Conservation (phyloP, 2,888 invertebrate species). For the Lasius platythorax region DNA sequence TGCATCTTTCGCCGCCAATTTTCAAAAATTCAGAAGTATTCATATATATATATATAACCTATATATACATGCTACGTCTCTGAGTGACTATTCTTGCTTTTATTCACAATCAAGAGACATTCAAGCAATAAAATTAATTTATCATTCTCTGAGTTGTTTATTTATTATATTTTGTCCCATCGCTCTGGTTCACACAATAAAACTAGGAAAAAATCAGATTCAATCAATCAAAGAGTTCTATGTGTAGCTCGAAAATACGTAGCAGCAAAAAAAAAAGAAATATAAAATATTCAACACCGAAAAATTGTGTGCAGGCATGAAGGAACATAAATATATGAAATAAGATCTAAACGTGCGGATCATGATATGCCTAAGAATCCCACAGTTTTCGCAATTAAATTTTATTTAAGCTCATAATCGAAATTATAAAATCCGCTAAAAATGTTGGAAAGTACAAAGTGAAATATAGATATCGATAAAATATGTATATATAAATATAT, state of each 20-base stretch:
- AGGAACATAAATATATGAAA: slow-evolving; percentile 33
- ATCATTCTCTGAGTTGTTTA: background rate
- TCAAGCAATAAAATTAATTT: slow-evolving; percentile 1
- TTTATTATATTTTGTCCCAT: background rate
- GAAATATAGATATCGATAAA: background rate
- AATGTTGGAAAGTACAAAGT: background rate
- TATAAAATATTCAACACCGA: background rate
- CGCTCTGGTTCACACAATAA: slow-evolving; percentile 27
- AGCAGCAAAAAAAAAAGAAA: slow-evolving; percentile 9
- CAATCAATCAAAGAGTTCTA: background rate
- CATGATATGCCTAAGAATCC: slow-evolving; percentile 17
- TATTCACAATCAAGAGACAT: background rate
- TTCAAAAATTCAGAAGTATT: slow-evolving; percentile 20
- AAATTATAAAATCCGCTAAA: background rate
- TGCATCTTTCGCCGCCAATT: background rate
- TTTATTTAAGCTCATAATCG: background rate
- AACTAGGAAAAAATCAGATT: slow-evolving; percentile 4
- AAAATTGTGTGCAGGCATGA: background rate
- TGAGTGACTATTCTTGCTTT: background rate
- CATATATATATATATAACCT: background rate
- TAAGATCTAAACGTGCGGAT: slow-evolving; percentile 34
- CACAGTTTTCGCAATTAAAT: background rate
- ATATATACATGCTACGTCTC: background rate
- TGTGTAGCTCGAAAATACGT: background rate
- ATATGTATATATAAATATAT: background rate